Conservation (phyloP, 1,140 invertebrate species). For the Ectropis grisescens region DNA sequence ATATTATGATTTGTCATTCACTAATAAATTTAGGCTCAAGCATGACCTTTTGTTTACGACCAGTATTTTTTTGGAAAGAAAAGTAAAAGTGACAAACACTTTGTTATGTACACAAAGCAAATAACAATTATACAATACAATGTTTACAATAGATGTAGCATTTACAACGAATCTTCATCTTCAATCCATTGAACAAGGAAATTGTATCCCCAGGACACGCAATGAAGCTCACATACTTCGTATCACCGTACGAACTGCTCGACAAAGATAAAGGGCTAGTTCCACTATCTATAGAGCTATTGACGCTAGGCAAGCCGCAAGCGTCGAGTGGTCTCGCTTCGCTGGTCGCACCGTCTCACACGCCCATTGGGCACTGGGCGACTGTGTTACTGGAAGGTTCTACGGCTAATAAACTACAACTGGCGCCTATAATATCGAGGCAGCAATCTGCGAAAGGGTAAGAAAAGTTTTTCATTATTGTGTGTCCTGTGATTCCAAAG, state of each 20-base stretch:
- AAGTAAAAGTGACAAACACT: no score
- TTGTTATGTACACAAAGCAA: no score
- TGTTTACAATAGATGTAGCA: no score
- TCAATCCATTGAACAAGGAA: no score
- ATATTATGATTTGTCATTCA: no score
- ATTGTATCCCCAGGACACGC: constrained; percentile 84
- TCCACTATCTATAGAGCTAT: constrained; percentile 78
- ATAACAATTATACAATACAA: no score
- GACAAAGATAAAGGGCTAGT: constrained; percentile 82
- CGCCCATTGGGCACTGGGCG: constrained; percentile 84
- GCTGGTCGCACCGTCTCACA: constrained; percentile 33
- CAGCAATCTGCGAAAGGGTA: constrained; percentile 83
- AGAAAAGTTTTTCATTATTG: no score
- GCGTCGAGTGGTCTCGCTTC: constrained; percentile 35
- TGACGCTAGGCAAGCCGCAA: constrained; percentile 69
- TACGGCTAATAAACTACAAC: constrained; percentile 88
- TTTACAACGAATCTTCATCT: no score
- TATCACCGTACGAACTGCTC: constrained; percentile 93
- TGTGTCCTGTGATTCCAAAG: no score
- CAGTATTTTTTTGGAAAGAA: no score
- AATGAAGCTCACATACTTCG: constrained; percentile 95
- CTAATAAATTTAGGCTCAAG: no score
- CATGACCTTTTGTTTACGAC: no score
- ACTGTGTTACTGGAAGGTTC: constrained; percentile 94
- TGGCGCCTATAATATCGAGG: constrained; percentile 82